Evolutionary conservation across 2,888 invertebrate genomes (phyloP).

Genomic region (Meteorus cinctellus): DNA sequence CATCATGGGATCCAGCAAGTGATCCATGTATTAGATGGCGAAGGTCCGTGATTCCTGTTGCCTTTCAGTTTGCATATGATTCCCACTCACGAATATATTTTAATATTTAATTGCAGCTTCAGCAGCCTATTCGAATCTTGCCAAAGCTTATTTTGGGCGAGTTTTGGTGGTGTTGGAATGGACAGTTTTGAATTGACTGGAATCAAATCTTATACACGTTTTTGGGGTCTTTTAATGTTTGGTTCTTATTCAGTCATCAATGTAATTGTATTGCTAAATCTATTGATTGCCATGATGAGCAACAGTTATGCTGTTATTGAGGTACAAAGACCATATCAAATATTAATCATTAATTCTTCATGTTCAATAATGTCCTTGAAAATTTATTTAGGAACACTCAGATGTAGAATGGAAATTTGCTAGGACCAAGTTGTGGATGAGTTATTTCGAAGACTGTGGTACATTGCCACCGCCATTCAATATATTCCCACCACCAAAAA

Average conservation of each 20-base stretch:
- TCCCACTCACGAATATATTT: neutral
- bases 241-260: constrained; percentile 96
- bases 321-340: constrained; percentile 73
- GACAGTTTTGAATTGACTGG: constrained; percentile 89
- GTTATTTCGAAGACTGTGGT: constrained; percentile 93
- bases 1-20: constrained; percentile 85
- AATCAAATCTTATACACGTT: constrained; percentile 92
- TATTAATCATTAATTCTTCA: neutral
- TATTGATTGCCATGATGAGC: constrained; percentile 98
- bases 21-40: constrained; percentile 91
- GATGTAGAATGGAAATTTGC: constrained; percentile 99
- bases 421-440: constrained; percentile 94
- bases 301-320: constrained; percentile 95
- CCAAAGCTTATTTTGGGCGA: constrained; percentile 97
- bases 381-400: constrained; percentile 83
- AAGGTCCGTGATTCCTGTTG: constrained; percentile 74
- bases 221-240: constrained; percentile 97
- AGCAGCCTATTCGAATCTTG: constrained; percentile 93
- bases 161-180: constrained; percentile 93
- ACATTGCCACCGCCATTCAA: constrained; percentile 96
- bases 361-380: neutral
- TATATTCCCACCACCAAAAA: constrained; percentile 91
- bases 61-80: neutral
- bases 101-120: constrained; percentile 55
- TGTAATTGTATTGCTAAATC: constrained; percentile 93